These are phyloP conservation scores for Plebejus argus DNA, from an alignment of 2,888 invertebrate species.

Conservation along the genomic window DNA sequence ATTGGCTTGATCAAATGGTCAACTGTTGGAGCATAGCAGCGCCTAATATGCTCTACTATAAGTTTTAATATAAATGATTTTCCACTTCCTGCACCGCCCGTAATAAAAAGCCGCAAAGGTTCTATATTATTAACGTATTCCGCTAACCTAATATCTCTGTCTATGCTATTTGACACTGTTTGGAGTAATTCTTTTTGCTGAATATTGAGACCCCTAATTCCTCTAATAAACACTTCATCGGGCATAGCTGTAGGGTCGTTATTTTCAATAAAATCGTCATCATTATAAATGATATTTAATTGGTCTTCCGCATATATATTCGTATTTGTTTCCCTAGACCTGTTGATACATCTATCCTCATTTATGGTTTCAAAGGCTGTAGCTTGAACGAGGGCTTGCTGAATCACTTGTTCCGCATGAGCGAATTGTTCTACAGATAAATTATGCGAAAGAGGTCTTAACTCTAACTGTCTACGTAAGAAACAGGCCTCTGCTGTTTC, in stretches of 20 bases:
- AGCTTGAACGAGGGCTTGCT: constrained; percentile 44
- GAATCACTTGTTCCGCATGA: constrained; percentile 45
- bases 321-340: neutral
- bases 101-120: constrained; percentile 40
- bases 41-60: constrained; percentile 45
- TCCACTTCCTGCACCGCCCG: constrained; percentile 46
- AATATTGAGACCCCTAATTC: too few species aligned
- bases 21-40: constrained; percentile 42
- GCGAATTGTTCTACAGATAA: constrained; percentile 41
- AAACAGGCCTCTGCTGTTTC: constrained; percentile 36
- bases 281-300: constrained; percentile 33
- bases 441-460: constrained; percentile 43
- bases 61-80: constrained; percentile 46
- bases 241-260: constrained; percentile 37
- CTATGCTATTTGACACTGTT: neutral
- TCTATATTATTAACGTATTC: neutral
- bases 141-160: neutral
- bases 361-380: constrained; percentile 34
- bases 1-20: constrained; percentile 38
- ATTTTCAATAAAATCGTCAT: constrained; percentile 39
- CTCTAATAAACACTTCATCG: constrained; percentile 39
- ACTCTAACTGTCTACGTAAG: constrained; percentile 39
- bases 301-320: neutral
- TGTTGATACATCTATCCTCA: constrained; percentile 1
- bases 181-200: too few species aligned